A percentile compares a stretch with the other conserved stretches of the same genome.
These are phyloP conservation scores for Brachionus rubens DNA, from an alignment of 1,140 invertebrate species.

Conservation along the genomic window DNA sequence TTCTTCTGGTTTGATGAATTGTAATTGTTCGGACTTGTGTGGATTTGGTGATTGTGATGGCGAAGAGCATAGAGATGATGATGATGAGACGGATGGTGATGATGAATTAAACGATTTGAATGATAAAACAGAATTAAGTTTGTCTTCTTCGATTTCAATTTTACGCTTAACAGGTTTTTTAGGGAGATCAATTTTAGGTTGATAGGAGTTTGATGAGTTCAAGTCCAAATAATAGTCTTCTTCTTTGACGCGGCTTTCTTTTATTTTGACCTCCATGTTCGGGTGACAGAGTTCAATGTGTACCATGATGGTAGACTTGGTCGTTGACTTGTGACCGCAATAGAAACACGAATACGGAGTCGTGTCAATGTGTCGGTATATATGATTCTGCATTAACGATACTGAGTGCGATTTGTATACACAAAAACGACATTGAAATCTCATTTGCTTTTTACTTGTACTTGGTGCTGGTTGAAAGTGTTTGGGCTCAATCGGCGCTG, in stretches of 20 bases:
- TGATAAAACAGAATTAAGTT: neutral
- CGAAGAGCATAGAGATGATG: slow-evolving; percentile 18
- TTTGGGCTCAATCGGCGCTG: neutral
- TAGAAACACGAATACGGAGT: slow-evolving; percentile 43
- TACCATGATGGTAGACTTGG: slow-evolving; percentile 46
- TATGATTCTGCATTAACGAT: slow-evolving; percentile 43
- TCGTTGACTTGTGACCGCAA: slow-evolving; percentile 46
- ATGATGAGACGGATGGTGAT: slow-evolving; percentile 5
- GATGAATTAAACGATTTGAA: slow-evolving; percentile 4
- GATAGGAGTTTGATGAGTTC: neutral
- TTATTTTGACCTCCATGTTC: slow-evolving; percentile 43
- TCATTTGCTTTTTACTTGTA: slow-evolving; percentile 26
- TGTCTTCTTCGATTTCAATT: neutral
- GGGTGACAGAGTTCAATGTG: slow-evolving; percentile 47
- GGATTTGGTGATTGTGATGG: slow-evolving; percentile 9
- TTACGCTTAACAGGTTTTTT: neutral
- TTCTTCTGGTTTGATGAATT: neutral
- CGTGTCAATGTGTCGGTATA: slow-evolving; percentile 38
- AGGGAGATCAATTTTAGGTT: neutral
- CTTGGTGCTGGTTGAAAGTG: no score
- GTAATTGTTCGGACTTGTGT: neutral
- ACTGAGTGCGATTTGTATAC: slow-evolving; percentile 18
- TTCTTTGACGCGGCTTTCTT: slow-evolving; percentile 38
- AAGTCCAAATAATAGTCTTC: slow-evolving; percentile 41
- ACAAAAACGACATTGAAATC: slow-evolving; percentile 43